phyloP scores from a whole-genome alignment of 2,888 invertebrate genomes.

The Cinara cedri region DNA sequence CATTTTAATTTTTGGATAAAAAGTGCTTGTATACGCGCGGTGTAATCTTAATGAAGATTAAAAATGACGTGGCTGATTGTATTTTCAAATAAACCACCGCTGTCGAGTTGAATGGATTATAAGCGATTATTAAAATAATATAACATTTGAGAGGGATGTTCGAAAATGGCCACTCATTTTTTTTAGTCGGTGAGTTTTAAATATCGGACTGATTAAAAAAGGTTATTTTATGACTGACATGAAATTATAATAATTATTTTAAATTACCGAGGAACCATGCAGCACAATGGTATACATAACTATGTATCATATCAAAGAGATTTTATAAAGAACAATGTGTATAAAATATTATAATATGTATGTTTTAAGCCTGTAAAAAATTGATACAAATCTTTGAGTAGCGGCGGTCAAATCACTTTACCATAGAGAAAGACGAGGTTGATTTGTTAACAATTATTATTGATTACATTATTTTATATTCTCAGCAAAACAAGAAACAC shows the following conservation, averaged over 20 bases:
- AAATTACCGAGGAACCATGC: background rate
- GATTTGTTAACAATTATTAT: too few relatives aligned
- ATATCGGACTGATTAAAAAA: constrained; percentile 14
- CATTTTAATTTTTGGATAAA: too few relatives aligned
- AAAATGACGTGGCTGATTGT: background rate
- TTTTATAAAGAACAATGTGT: background rate
- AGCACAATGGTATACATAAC: background rate
- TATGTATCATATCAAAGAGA: background rate
- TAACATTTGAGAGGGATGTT: background rate
- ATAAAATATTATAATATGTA: background rate
- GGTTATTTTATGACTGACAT: background rate
- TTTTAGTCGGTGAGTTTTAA: background rate
- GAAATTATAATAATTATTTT: constrained; percentile 4
- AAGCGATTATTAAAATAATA: constrained; percentile 23
- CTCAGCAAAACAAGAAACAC: too few relatives aligned
- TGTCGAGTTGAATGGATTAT: constrained; percentile 32
- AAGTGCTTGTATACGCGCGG: too few relatives aligned
- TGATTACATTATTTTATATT: too few relatives aligned
- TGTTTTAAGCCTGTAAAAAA: background rate
- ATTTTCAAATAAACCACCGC: background rate
- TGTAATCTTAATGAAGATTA: background rate
- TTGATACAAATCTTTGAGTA: too few relatives aligned
- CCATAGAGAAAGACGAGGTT: too few relatives aligned
- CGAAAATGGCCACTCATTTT: background rate
- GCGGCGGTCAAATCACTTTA: too few relatives aligned